Evolutionary conservation across 2,888 invertebrate genomes (phyloP), one percentile per base, ranked within the genome.

Genomic region (Drosophila diplacantha): DNA sequence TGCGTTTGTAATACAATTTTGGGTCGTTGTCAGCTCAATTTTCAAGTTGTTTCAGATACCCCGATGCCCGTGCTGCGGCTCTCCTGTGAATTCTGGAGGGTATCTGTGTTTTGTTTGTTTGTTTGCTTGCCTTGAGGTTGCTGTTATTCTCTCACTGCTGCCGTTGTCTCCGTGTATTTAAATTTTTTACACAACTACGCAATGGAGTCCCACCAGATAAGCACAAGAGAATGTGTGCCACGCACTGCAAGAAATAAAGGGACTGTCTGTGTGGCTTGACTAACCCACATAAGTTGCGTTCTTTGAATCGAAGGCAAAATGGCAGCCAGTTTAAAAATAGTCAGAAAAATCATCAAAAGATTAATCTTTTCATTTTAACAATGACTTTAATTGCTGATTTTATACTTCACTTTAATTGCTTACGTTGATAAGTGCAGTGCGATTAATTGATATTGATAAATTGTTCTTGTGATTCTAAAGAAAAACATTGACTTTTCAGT

Each of bases 11-110:
- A 81, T 81, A 83, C 81, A 80, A 75, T 84, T 80, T 69, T 63
- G 53, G 64, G 81, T 83, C 80, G 73, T 83, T 84, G 81, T 82
- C 84, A 84, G 84, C 76, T 78, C 77, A 75, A 84, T 84, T 84
- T 84, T 78, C 84, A 84, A 80, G 83, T 78, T 78, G 74, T 63
- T 77, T 61, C 62, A 61, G 51, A 62, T 56, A 63, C 60, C 35
- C 16, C 8, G 3, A 7, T 7, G 4, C 60, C 35, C 29, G 11
- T 24, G 39, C 6, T 5, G 3, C 38, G 5, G 18, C 26, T n/a
- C 60, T 22, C 22, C 14, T 26, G 59, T 35, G 29, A 7, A 11
- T 31, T 58, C 44, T 44, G 24, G 44, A 59, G 44, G 29, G 49
- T 58, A 31, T 49, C 18, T 61, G 14, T 61, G 34, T 51, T 59